Conservation (phyloP, 2,797 vertebrate genomes). For the Eidolon dupreanum region DNA sequence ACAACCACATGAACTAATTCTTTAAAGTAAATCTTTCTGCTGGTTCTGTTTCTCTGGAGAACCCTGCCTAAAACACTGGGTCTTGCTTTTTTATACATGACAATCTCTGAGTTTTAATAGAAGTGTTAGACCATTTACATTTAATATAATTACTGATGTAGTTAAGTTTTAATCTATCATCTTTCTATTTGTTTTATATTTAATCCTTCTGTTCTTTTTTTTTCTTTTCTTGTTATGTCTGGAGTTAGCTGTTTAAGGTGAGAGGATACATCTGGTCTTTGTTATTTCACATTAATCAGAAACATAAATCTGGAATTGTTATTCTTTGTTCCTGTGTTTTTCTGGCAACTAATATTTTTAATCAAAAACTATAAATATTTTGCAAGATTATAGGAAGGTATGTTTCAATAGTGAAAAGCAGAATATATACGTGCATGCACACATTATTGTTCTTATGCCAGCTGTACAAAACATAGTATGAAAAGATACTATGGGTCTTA, state of each 20-base stretch:
- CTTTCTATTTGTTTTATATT: not conserved
- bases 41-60: not conserved
- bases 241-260: not conserved
- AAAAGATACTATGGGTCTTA: not conserved
- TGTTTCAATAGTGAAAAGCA: not conserved
- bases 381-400: not conserved
- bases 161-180: not conserved
- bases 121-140: conserved; percentile 29
- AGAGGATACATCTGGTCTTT: not conserved
- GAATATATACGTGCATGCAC: not conserved
- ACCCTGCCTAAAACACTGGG: not conserved
- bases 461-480: not conserved
- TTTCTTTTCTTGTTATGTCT: not conserved
- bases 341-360: not conserved
- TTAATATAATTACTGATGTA: not conserved
- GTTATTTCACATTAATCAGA: not conserved
- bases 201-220: not conserved
- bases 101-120: not conserved
- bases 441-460: not conserved
- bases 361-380: not conserved
- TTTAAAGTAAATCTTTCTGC: not conserved
- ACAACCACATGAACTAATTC: not conserved
- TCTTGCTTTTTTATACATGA: not conserved
- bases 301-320: not conserved
- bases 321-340: not conserved